A percentile compares a stretch with the other conserved stretches of the same genome.
These are phyloP conservation scores for Gallirallus australis DNA, from an alignment of 2,797 vertebrate species.

Conservation along the genomic window DNA sequence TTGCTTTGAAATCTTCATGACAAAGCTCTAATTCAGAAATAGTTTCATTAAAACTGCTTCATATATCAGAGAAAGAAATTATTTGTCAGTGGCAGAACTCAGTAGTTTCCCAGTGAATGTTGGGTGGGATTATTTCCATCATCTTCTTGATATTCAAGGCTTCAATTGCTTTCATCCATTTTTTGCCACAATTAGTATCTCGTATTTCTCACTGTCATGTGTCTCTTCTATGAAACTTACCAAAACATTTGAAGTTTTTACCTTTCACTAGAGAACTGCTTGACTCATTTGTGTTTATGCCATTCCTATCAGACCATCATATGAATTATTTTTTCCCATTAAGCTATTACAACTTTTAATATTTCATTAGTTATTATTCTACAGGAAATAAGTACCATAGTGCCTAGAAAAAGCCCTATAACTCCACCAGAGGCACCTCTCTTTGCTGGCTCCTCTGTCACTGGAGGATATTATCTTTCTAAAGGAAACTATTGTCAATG, in stretches of 20 bases:
- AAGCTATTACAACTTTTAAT: neutral
- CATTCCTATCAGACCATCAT: neutral
- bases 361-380: neutral
- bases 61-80: neutral
- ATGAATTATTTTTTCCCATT: neutral
- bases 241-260: neutral
- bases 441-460: too few species aligned
- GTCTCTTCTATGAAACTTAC: neutral
- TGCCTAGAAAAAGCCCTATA: neutral
- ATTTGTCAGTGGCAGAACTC: neutral
- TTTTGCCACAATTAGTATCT: neutral
- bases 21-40: neutral
- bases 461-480: too few species aligned
- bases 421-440: too few species aligned
- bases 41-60: neutral
- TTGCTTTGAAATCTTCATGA: neutral
- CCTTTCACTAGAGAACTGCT: neutral
- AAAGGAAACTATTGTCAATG: too few species aligned
- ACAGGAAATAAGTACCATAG: neutral
- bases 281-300: neutral
- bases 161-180: neutral
- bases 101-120: neutral
- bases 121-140: neutral
- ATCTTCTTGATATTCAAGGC: neutral
- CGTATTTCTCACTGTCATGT: neutral